Evolutionary conservation across 2,797 vertebrate genomes (phyloP).

Genomic region (Pangasius krempfi): DNA sequence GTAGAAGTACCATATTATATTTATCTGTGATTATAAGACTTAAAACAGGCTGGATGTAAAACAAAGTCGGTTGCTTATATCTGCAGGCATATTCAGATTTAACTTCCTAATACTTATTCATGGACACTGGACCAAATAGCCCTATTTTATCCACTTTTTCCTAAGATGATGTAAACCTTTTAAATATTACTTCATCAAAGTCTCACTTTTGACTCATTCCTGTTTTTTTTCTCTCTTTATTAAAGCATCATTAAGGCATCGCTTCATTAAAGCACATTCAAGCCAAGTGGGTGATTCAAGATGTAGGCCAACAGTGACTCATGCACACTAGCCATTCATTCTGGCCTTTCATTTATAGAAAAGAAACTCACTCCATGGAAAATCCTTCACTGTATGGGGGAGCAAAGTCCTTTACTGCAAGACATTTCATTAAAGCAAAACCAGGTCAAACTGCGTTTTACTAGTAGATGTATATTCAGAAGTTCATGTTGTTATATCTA

Average conservation of each 20-base stretch:
- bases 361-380: background rate
- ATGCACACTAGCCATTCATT: slow-evolving; percentile 9
- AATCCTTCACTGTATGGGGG: background rate
- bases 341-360: slow-evolving; percentile 20
- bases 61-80: background rate
- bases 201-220: slow-evolving; percentile 54
- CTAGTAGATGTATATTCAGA: background rate
- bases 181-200: slow-evolving; percentile 51
- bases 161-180: slow-evolving; percentile 68
- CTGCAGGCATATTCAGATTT: background rate
- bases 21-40: background rate
- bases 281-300: slow-evolving; percentile 34
- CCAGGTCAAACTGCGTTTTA: background rate
- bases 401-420: background rate
- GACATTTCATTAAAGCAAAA: background rate
- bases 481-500: background rate
- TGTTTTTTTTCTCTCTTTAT: slow-evolving; percentile 43
- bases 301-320: slow-evolving; percentile 52
- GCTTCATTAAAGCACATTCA: slow-evolving; percentile 42
- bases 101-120: background rate
- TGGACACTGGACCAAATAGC: slow-evolving; percentile 3
- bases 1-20: background rate
- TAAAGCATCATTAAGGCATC: slow-evolving; percentile 55
- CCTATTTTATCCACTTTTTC: slow-evolving; percentile 50
- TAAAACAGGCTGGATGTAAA: background rate